Percentiles rank a stretch among this genome's conserved stretches.
Conservation (phyloP, 2,797 vertebrate genomes). For the Potorous gilbertii region DNA sequence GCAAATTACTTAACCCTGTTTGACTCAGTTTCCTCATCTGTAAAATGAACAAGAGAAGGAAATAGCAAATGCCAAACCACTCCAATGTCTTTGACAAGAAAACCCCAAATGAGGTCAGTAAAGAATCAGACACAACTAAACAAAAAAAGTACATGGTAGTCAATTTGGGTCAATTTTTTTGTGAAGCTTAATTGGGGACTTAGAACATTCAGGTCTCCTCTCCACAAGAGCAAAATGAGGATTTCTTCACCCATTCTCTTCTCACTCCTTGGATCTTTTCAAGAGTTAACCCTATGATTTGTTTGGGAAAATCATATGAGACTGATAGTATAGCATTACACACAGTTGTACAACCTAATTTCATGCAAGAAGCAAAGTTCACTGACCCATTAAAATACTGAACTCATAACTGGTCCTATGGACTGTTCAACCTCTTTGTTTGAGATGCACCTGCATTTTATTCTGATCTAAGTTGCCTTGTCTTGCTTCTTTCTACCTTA, state of each 20-base stretch:
- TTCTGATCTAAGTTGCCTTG: neutral
- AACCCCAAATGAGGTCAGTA: neutral
- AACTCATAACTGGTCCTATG: neutral
- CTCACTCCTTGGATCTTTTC: neutral
- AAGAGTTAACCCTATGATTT: neutral
- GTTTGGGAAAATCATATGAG: neutral
- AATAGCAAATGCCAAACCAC: neutral
- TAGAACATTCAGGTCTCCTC: neutral
- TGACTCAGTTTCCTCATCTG: neutral
- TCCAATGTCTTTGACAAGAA: neutral
- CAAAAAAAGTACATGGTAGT: neutral
- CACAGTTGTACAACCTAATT: neutral
- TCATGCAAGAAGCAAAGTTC: neutral
- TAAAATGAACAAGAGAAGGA: neutral
- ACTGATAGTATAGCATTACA: neutral
- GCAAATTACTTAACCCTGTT: neutral
- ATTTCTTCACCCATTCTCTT: neutral
- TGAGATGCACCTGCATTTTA: neutral
- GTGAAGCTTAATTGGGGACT: neutral
- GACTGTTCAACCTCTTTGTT: neutral
- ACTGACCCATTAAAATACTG: neutral
- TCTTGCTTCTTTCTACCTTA: neutral
- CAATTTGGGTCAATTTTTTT: slow-evolving; percentile 9
- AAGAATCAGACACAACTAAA: neutral
- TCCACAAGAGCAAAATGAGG: neutral